phyloP scores from a whole-genome alignment of 2,797 vertebrate species.

The Decapterus maruadsi region DNA sequence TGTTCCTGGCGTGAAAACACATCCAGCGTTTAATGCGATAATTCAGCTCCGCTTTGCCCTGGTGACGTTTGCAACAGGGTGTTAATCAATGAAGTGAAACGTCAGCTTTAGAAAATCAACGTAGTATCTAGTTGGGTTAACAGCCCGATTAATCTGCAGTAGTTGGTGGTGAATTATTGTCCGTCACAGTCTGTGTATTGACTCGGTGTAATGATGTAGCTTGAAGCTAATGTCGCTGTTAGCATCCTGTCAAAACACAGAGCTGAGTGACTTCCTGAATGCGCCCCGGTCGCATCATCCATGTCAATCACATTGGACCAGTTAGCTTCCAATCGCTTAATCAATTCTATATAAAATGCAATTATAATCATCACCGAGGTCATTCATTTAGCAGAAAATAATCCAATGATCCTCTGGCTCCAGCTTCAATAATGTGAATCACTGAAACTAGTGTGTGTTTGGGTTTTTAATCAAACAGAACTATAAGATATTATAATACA shows the following conservation, averaged over 20 bases:
- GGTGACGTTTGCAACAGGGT: not conserved
- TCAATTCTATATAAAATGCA: not conserved
- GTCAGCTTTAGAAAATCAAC: not conserved
- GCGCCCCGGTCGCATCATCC: not conserved
- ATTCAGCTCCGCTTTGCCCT: not conserved
- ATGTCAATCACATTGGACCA: not conserved
- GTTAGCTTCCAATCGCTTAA: not conserved
- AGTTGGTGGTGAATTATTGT: not conserved
- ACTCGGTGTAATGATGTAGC: not conserved
- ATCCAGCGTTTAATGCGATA: not conserved
- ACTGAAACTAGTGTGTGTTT: too few species aligned
- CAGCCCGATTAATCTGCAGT: not conserved
- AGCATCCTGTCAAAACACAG: conserved; percentile 29
- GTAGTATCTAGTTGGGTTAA: not conserved
- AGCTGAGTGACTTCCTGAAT: not conserved
- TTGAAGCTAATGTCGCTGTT: conserved; percentile 28
- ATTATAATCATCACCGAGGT: not conserved
- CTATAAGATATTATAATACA: too few species aligned
- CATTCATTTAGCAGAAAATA: too few species aligned
- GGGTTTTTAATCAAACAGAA: too few species aligned
- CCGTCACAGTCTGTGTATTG: not conserved
- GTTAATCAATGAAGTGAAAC: not conserved
- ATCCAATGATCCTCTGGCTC: not conserved
- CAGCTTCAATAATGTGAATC: not conserved
- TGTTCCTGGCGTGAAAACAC: not conserved